Percentiles rank a stretch among this genome's conserved stretches.
These are phyloP conservation scores for Caiman crocodilus DNA, from an alignment of 2,797 vertebrate species.

Conservation along the genomic window DNA sequence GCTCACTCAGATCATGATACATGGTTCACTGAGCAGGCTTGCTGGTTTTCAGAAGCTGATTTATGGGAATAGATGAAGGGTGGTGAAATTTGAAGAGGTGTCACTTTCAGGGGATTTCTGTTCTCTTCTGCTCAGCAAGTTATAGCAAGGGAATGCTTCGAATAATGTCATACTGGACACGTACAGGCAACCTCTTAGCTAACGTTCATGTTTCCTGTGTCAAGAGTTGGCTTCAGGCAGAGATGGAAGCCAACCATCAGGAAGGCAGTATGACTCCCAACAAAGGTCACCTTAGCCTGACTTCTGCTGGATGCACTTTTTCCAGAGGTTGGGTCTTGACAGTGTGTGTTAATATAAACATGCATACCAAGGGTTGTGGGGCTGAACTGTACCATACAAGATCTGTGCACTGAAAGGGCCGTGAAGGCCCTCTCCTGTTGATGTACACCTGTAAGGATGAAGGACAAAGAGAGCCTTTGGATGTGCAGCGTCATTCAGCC, in stretches of 20 bases:
- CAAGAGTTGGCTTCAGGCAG: background rate
- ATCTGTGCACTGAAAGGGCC: background rate
- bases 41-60: background rate
- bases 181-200: background rate
- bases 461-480: background rate
- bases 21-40: background rate
- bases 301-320: background rate
- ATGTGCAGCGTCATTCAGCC: background rate
- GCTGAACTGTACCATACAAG: background rate
- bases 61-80: background rate
- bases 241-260: background rate
- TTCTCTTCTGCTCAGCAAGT: background rate
- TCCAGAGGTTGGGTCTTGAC: background rate
- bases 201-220: background rate
- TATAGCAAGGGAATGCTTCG: background rate
- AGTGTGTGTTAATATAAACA: background rate
- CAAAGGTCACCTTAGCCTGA: background rate
- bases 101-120: background rate
- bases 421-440: background rate
- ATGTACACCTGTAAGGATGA: no score
- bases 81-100: background rate
- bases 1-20: background rate
- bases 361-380: background rate
- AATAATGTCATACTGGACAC: fast-evolving
- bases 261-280: background rate